A percentile compares a stretch with the other conserved stretches of the same genome.
These are phyloP conservation scores for Asbolus verrucosus DNA, from an alignment of 1,140 invertebrate species.

Conservation along the genomic window DNA sequence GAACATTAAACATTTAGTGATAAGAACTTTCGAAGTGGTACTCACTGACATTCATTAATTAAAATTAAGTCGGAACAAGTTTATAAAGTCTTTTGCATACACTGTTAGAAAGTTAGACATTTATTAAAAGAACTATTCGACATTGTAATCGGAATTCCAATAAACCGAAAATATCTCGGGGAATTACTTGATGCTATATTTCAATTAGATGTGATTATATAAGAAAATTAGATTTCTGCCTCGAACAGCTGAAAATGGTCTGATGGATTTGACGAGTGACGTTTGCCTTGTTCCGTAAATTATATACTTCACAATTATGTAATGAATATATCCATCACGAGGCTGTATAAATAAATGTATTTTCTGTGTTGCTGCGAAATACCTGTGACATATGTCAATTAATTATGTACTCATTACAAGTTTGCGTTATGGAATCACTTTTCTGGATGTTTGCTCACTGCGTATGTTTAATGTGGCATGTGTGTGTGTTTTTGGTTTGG, in stretches of 20 bases:
- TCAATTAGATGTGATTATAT: not conserved
- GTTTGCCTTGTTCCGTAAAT: no score
- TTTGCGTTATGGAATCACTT: not conserved
- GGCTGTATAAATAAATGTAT: conserved; percentile 4
- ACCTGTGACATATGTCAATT: conserved; percentile 5
- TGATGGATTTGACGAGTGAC: no score
- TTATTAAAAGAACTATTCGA: conserved; percentile 7
- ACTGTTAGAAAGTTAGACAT: no score
- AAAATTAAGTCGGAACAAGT: conserved; percentile 15
- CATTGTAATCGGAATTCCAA: conserved; percentile 21
- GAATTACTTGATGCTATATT: conserved; percentile 16
- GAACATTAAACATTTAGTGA: conserved; percentile 35
- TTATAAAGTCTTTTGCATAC: no score
- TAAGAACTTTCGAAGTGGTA: conserved; percentile 26
- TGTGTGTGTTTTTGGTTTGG: not conserved
- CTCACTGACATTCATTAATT: conserved; percentile 11
- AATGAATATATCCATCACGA: not conserved
- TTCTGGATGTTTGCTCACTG: not conserved
- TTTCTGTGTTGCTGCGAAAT: not conserved
- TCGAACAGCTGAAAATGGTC: no score
- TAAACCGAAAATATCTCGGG: not conserved
- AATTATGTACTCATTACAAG: conserved; percentile 17
- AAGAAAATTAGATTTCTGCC: no score
- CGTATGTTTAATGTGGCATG: not conserved
- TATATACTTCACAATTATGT: no score